phyloP scores from a whole-genome alignment of 2,797 vertebrate species.

The Myotis pilosus region DNA sequence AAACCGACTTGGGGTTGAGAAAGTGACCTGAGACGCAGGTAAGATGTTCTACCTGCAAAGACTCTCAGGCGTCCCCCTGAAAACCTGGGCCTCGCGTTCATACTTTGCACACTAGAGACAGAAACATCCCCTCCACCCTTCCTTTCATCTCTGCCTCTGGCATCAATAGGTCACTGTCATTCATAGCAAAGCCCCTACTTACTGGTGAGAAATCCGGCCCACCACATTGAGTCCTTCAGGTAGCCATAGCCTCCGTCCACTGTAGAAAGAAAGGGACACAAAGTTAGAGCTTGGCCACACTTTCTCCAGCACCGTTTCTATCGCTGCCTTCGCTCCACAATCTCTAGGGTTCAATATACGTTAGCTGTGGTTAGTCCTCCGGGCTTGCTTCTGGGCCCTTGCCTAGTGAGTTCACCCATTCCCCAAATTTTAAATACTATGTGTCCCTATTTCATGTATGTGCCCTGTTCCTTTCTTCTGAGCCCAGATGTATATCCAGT shows the following conservation, averaged over 20 bases:
- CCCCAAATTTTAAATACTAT: background rate
- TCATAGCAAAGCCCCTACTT: constrained; percentile 77
- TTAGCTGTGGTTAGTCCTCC: background rate
- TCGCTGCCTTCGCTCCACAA: background rate
- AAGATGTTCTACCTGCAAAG: background rate
- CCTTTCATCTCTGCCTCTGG: background rate
- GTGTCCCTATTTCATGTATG: background rate
- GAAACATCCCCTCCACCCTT: background rate
- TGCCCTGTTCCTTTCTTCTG: background rate
- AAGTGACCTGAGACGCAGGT: background rate
- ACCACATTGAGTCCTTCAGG: constrained; percentile 96
- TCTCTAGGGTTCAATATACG: too few species aligned
- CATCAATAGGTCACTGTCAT: background rate
- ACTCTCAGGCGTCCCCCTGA: background rate
- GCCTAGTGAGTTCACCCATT: background rate
- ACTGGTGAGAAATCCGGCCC: constrained; percentile 96
- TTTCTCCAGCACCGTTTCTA: background rate
- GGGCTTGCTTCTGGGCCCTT: background rate
- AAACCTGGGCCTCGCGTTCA: background rate
- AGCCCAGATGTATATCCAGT: background rate
- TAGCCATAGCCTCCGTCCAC: constrained; percentile 96
- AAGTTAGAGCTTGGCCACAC: background rate
- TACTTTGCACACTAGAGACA: background rate
- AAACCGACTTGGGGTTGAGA: background rate
- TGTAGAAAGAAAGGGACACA: constrained; percentile 75